Evolutionary conservation across 2,797 vertebrate genomes (phyloP), one percentile per base, ranked within the genome.

Genomic region (Sylvilagus floridanus): DNA sequence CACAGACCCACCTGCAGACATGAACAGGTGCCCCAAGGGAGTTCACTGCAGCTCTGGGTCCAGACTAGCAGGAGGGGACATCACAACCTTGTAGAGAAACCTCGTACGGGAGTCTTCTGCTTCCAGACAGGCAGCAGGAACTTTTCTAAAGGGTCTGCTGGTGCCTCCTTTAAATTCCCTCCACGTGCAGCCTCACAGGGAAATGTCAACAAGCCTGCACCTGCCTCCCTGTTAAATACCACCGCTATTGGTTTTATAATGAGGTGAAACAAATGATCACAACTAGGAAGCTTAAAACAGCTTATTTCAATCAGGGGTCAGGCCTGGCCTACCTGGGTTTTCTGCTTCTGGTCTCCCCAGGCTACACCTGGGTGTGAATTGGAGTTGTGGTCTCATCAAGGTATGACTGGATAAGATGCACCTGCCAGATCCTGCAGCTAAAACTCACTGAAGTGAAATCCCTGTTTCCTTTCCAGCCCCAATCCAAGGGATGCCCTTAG

Each of bases 61-160:
- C 63, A 77, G 24, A 21, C 9, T 42, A 50, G 2, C 24, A 76
- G 35, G 2, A 52, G 7, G 4, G 37, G 26, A 21, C 6, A 32
- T 2, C 24, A n/a, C 5, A 71, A 5, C 4, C 42, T 30, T 24
- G 11, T 1, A 5, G 26, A 57, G 28, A 3, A 19, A 4, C 7
- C 75, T 47, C 35, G 7, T 19, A 22, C 57, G 54, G 35, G 7
- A n/a, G 32, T 11, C 26, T 2, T 37, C 22, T 3, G 35, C 19
- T 6, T 52, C 22, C 30, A 24, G 10, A 22, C 28, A 26, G 21
- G 21, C 9, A 22, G 21, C 26, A 11, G 26, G n/a, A 72, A 52
- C 4, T 12, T 72, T 4, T 37, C 26, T n/a, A 54, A 24, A 66
- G 22, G 8, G 13, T 62, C 30, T 13, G 0, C 16, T 32, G 7